Base-by-base conservation (phyloP, 2,113 vertebrate species). In the Hippocampus abdominalis region DNA sequence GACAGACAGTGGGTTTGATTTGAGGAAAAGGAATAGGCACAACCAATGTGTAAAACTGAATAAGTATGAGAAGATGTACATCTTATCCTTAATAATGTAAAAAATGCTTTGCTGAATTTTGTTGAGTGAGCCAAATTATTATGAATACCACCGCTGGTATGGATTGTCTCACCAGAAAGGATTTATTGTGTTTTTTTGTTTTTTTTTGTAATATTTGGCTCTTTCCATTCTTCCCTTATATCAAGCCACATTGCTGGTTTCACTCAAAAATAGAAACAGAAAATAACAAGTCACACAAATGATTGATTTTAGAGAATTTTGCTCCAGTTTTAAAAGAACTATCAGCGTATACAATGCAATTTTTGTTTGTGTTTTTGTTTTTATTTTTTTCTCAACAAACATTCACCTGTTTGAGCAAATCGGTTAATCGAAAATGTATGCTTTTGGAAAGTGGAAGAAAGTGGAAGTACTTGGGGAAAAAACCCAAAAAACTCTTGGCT, bases 1-100 rank as follows among this genome's bases (percentile, higher is more conserved):
- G 77, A 82, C 84, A 82, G 79, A 61, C 18, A 49, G 86, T 86
- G 83, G 75, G 78, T 72, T 66, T 73, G 77, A 81, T 15, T 68
- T 71, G 65, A 53, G 68, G 78, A 61, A 81, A 70, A 77, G 71
- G 10, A 54, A 83, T 10, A 71, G 68, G 65, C 78, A 88, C 71
- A 90, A 73, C n/a, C 65, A 75, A 44, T 76, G 61, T 81, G 62
- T 84, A 80, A 79, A 72, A 79, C 79, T 51, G 8, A 60, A 32
- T 13, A 32, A 9, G 12, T 8, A 59, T 16, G 12, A 32, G 25
- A 59, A n/a, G 12, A 60, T 16, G 4, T 60, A 32, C 16, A 32
- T 60, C 32, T 7, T 60, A 60, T 59, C 9, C 4, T 59, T 29
- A 18, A 27, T 57, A 13, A 32, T 9, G 6, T 59, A 48, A 25